phyloP scores from a whole-genome alignment of 1,140 invertebrate genomes.

The Eumaeus atala region DNA sequence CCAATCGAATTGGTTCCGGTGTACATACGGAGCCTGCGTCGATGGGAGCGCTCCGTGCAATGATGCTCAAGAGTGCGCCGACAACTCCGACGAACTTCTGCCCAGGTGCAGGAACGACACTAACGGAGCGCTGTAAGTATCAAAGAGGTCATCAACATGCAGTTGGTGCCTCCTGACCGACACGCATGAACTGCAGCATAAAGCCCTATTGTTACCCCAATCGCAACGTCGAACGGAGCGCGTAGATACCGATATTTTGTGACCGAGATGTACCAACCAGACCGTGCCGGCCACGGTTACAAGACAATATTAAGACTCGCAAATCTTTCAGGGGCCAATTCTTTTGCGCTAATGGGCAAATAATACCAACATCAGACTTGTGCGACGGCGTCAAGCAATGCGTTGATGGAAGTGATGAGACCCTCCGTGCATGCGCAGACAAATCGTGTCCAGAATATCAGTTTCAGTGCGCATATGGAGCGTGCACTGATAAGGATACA shows the following conservation, averaged over 20 bases:
- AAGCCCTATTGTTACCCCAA: too few relatives aligned
- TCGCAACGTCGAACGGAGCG: too few relatives aligned
- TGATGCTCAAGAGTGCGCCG: constrained; percentile 38
- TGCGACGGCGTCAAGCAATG: constrained; percentile 84
- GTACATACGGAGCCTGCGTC: constrained; percentile 79
- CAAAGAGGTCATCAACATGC: too few relatives aligned
- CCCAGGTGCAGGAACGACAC: constrained; percentile 37
- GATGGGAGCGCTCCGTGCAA: constrained; percentile 75
- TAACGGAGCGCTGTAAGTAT: constrained; percentile 25
- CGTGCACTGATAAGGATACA: constrained; percentile 78
- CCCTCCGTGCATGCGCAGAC: constrained; percentile 39
- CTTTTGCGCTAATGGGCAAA: constrained; percentile 59
- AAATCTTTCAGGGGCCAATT: constrained; percentile 25
- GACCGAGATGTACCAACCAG: too few relatives aligned
- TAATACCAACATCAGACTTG: constrained; percentile 73
- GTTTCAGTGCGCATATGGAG: constrained; percentile 75
- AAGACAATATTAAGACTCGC: too few relatives aligned
- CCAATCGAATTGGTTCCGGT: constrained; percentile 63
- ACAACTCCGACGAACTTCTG: constrained; percentile 46
- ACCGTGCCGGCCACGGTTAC: not conserved
- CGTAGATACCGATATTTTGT: too few relatives aligned
- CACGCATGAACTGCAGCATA: too few relatives aligned
- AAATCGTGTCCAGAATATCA: constrained; percentile 52
- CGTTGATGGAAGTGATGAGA: constrained; percentile 78
- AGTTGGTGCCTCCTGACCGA: too few relatives aligned